phyloP scores from a whole-genome alignment of 2,113 vertebrate genomes.

The Elephas maximus region DNA sequence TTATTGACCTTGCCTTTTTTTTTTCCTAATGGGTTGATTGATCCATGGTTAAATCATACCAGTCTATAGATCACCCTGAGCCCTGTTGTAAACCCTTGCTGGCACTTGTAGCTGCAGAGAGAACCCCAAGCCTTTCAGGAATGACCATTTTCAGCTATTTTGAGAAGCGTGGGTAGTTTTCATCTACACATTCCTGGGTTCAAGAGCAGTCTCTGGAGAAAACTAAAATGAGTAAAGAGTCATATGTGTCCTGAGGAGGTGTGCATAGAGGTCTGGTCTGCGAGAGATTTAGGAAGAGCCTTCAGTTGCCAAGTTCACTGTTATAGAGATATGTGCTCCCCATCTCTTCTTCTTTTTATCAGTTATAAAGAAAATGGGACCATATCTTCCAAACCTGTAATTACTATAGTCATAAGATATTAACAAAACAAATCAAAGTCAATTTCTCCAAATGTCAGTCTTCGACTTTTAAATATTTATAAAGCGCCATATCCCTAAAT shows the following conservation, averaged over 20 bases:
- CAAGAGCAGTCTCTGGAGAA: constrained; percentile 29
- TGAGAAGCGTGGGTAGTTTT: constrained; percentile 35
- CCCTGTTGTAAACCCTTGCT: constrained; percentile 69
- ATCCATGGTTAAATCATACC: constrained; percentile 79
- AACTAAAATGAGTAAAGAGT: neutral
- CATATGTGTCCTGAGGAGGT: neutral
- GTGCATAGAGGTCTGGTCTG: neutral
- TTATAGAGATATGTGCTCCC: constrained; percentile 22
- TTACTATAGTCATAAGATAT: constrained; percentile 81
- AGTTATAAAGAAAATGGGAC: constrained; percentile 67
- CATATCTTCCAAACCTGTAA: constrained; percentile 77
- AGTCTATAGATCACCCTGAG: constrained; percentile 54
- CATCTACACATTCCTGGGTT: neutral
- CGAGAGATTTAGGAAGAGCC: neutral
- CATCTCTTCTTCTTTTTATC: neutral
- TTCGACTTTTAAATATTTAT: constrained; percentile 88
- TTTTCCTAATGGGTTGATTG: constrained; percentile 78
- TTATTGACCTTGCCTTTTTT: constrained; percentile 80
- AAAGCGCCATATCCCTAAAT: constrained; percentile 86
- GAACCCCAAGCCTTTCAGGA: constrained; percentile 48
- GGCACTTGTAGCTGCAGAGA: constrained; percentile 50
- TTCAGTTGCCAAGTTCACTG: constrained; percentile 56
- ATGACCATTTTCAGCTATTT: constrained; percentile 28
- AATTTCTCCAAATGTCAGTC: constrained; percentile 85
- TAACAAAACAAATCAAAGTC: constrained; percentile 88